A percentile compares a stretch with the other conserved stretches of the same genome.
phyloP scores from a whole-genome alignment of 2,113 vertebrate genomes.

The Tyrannus savana region DNA sequence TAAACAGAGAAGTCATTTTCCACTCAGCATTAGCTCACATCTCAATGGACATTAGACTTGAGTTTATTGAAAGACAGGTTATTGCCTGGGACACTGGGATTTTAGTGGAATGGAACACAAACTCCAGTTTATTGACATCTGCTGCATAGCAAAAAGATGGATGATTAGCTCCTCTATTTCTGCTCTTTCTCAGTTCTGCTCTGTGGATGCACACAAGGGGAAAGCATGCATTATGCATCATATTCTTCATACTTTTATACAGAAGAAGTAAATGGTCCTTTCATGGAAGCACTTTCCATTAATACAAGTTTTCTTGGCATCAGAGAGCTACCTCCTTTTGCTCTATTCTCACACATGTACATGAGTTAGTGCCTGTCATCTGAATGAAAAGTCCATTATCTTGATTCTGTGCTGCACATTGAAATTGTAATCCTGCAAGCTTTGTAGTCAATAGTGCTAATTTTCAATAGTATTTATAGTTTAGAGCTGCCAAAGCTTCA shows the following conservation, averaged over 20 bases:
- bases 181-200: neutral
- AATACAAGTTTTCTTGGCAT: conserved; percentile 11
- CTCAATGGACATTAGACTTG: conserved; percentile 35
- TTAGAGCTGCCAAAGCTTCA: neutral
- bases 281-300: conserved; percentile 13
- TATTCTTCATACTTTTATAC: neutral
- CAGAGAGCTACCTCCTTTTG: neutral
- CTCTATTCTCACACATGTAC: neutral
- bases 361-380: neutral
- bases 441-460: neutral
- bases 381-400: conserved; percentile 39
- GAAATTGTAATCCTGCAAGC: neutral
- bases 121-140: conserved; percentile 60
- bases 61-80: conserved; percentile 46
- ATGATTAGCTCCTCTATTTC: conserved; percentile 12
- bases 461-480: neutral
- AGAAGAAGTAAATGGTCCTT: neutral
- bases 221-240: conserved; percentile 25
- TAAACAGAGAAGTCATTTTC: conserved; percentile 50
- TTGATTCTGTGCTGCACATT: neutral
- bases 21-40: conserved; percentile 21
- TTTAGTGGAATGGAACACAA: conserved; percentile 53
- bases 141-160: conserved; percentile 32
- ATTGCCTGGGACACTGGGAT: conserved; percentile 57
- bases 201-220: neutral